Evolutionary conservation across 2,888 invertebrate genomes (phyloP).

Genomic region (Pandemis heparana): DNA sequence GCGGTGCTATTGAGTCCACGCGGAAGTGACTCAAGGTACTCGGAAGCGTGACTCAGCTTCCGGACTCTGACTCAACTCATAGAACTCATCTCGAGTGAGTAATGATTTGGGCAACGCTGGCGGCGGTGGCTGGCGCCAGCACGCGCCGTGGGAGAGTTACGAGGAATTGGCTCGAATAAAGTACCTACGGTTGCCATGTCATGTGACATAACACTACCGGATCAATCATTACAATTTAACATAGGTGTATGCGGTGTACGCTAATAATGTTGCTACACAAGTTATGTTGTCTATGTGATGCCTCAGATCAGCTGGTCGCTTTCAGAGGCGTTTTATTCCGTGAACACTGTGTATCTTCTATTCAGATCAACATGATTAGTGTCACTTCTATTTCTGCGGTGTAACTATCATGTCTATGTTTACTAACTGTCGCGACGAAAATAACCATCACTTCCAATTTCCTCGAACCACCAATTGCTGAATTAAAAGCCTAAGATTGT

Average conservation of each 20-base stretch:
- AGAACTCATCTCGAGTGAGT: constrained; percentile 22
- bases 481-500: background rate
- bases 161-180: constrained; percentile 41
- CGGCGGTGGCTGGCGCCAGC: constrained; percentile 37
- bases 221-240: background rate
- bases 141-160: constrained; percentile 38
- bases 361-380: background rate
- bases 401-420: no score
- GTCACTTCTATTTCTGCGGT: background rate
- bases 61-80: constrained; percentile 24
- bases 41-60: constrained; percentile 23
- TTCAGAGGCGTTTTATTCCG: no score
- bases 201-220: background rate
- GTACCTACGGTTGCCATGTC: background rate
- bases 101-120: constrained; percentile 12
- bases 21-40: constrained; percentile 34
- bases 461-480: background rate
- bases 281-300: no score
- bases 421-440: no score
- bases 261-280: no score
- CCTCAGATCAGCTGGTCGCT: no score
- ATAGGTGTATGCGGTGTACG: background rate
- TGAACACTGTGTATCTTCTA: no score
- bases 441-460: background rate
- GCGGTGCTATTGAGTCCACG: constrained; percentile 4